Evolutionary conservation across 2,888 invertebrate species (phyloP).

Genomic region (Dasypolia templi): DNA sequence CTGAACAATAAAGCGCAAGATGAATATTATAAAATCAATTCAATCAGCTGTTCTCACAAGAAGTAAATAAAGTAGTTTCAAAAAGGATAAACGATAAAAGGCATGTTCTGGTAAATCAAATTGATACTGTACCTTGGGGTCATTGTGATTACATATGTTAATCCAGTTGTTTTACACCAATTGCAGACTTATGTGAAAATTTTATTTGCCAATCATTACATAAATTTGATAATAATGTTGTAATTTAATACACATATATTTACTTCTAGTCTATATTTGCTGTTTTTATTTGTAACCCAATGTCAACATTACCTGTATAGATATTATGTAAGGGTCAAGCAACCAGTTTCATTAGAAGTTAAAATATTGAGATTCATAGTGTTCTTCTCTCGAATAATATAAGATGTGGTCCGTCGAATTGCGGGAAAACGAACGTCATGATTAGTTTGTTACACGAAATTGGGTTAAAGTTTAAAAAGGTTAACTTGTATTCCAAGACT

Average conservation of each 20-base stretch:
- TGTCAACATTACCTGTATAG: no score
- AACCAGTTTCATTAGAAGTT: not conserved
- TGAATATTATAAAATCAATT: not conserved
- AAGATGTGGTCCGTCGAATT: conserved; percentile 6
- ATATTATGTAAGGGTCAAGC: no score
- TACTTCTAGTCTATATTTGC: no score
- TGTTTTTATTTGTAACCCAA: no score
- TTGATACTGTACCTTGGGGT: no score
- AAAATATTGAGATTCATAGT: conserved; percentile 5
- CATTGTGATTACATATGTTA: no score
- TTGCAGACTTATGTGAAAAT: no score
- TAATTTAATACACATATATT: no score
- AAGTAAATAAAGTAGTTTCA: conserved; percentile 7
- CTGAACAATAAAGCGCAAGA: not conserved
- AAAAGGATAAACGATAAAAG: conserved; percentile 11
- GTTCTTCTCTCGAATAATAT: conserved; percentile 4
- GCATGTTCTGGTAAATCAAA: conserved; percentile 1
- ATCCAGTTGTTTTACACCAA: no score
- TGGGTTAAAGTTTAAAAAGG: conserved; percentile 4
- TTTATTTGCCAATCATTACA: no score
- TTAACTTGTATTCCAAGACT: conserved; percentile 11
- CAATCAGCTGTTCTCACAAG: not conserved
- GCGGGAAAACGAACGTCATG: not conserved
- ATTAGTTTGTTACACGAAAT: not conserved
- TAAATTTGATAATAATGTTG: no score